Evolutionary conservation across 2,888 invertebrate species (phyloP), one percentile per base, ranked within the genome.

Genomic region (Taphrorychus bicolor): DNA sequence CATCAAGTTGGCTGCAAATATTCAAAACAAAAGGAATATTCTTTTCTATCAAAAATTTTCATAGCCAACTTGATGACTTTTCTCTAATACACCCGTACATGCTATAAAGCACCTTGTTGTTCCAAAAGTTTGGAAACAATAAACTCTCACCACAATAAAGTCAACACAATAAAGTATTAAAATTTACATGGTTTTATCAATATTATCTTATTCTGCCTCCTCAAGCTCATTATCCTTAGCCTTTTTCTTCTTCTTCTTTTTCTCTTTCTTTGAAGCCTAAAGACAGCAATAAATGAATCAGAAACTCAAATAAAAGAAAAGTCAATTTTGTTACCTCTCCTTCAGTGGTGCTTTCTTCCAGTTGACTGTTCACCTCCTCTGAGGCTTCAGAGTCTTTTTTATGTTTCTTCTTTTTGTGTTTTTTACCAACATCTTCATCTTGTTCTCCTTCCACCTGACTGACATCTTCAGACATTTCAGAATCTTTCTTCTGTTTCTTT

Each of bases 241-340:
- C 42, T 69, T 69, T 32, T 69, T 69, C 62, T 69, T 69, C 32
- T 69, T 69, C 48, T 69, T 69, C 53, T 69, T 69, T 22, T 69
- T 69, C 23, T 69, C 66, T 23, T 69, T 69, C 42, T 60, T 60
- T 5, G 45, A 1, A 2, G 5, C 1, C 45, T 45, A 17, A n/a
- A n/a, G n/a, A 2, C 3, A 17, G 14, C 45, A 45, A 2, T 5
- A 2, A 16, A 16, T 45, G 14, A 1, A 22, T 17, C 21, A 65
- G n/a, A n/a, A n/a, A n/a, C n/a, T 16, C 24, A 59, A 32, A 57
- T 16, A 42, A 2, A 16, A 5, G 18, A 22, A 19, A 56, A 9
- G 40, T 41, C 11, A 42, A 22, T 18, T 11, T 16, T 52, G 4
- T 1, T 49, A 23, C 45, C 45, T 45, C 45, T 17, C 14, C 45